Percentiles rank a stretch among this genome's conserved stretches.
Evolutionary conservation across 2,888 invertebrate species (phyloP).

Genomic region (Philonicus albiceps): DNA sequence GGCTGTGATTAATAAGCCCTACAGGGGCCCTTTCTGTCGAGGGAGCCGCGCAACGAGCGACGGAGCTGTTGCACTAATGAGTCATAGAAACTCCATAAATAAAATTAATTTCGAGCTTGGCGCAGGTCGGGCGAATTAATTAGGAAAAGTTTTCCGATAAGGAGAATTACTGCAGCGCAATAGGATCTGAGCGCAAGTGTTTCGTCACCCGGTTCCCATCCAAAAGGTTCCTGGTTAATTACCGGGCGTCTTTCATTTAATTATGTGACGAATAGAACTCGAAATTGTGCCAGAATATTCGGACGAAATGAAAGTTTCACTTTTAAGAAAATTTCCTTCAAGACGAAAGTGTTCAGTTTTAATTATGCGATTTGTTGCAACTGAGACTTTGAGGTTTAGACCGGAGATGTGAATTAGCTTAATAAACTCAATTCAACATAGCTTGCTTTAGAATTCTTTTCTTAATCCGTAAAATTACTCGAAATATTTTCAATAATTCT

Average conservation of each 20-base stretch:
- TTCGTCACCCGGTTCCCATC: not conserved
- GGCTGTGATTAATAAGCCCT: not conserved
- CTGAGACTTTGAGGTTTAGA: not conserved
- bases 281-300: not conserved
- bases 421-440: not conserved
- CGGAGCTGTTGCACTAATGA: not conserved
- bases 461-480: not conserved
- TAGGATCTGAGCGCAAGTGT: not conserved
- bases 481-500: not conserved
- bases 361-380: not conserved
- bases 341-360: not conserved
- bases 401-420: not conserved
- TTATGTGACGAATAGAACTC: not conserved
- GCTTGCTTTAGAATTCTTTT: not conserved
- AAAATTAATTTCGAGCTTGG: constrained; percentile 3
- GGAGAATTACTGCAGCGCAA: not conserved
- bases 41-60: not conserved
- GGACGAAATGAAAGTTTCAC: not conserved
- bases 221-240: not conserved
- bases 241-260: not conserved
- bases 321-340: not conserved
- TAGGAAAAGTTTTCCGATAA: constrained; percentile 29
- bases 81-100: constrained; percentile 24
- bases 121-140: not conserved
- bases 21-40: not conserved